Conservation (phyloP, 2,797 vertebrate species). For the Loriculus beryllinus region DNA sequence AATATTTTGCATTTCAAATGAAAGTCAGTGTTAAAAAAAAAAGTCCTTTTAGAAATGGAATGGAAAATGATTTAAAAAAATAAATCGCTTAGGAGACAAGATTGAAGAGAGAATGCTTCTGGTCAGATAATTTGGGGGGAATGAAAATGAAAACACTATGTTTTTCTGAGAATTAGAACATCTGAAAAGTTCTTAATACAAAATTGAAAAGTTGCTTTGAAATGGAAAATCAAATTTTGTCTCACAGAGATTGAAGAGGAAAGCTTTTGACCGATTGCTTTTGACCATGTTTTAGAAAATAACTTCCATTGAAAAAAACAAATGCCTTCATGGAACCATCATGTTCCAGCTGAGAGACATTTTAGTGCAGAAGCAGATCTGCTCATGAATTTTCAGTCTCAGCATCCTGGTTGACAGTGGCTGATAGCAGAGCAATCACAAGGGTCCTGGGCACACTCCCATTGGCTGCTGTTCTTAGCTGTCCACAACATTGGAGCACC, state of each 20-base stretch:
- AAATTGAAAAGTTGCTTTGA: background rate
- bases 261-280: background rate
- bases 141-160: background rate
- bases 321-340: background rate
- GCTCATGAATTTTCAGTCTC: background rate
- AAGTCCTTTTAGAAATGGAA: background rate
- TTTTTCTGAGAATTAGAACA: background rate
- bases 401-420: background rate
- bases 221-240: background rate
- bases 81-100: background rate
- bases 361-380: background rate
- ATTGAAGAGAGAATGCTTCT: background rate
- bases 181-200: background rate
- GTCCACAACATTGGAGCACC: accelerated
- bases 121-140: background rate
- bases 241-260: background rate
- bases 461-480: background rate
- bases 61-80: background rate
- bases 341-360: background rate
- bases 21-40: background rate
- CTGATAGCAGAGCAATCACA: background rate
- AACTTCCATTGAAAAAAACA: background rate
- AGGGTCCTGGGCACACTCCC: background rate
- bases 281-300: background rate
- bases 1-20: constrained; percentile 5